Evolutionary conservation across 2,888 invertebrate species (phyloP).

Genomic region (Augochlorella aurata): DNA sequence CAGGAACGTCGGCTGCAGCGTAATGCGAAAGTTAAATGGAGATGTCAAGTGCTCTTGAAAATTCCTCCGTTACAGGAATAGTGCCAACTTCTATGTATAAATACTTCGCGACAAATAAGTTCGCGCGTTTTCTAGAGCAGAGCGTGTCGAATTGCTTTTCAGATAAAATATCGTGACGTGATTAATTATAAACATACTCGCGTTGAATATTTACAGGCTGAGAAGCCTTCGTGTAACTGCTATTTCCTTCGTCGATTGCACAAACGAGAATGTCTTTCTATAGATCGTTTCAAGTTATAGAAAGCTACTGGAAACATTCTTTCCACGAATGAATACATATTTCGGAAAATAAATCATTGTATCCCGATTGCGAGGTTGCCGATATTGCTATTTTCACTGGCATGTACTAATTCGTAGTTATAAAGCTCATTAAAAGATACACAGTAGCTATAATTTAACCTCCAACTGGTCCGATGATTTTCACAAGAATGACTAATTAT

Average conservation of each 20-base stretch:
- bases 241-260: neutral
- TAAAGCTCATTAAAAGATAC: too few species aligned
- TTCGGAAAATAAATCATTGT: too few species aligned
- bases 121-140: neutral
- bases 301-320: neutral
- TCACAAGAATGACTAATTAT: too few species aligned
- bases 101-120: conserved; percentile 24
- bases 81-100: conserved; percentile 20
- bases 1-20: neutral
- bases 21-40: conserved; percentile 44
- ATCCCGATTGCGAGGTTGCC: too few species aligned
- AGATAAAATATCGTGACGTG: neutral
- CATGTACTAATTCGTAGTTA: too few species aligned
- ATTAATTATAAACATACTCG: neutral
- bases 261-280: neutral
- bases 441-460: too few species aligned
- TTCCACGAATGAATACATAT: too few species aligned
- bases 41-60: conserved; percentile 36
- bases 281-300: too few species aligned
- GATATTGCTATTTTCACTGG: too few species aligned
- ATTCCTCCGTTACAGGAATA: conserved; percentile 18
- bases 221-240: neutral
- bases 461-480: too few species aligned
- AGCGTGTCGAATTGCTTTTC: neutral
- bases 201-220: neutral